These are phyloP conservation scores for Lithophane semibrunnea DNA, from an alignment of 2,888 invertebrate species.

Conservation along the genomic window DNA sequence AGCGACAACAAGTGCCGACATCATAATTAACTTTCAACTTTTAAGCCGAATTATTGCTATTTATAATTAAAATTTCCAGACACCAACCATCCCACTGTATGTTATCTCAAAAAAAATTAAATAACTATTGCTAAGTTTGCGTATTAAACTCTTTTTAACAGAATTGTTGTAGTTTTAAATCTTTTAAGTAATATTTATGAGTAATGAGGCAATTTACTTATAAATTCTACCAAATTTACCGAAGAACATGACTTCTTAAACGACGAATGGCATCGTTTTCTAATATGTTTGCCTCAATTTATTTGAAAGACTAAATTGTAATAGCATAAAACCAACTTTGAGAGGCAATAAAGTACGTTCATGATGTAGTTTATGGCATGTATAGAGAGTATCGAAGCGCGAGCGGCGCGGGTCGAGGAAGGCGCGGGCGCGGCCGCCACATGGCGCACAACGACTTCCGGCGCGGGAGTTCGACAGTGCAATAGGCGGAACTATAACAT, in stretches of 20 bases:
- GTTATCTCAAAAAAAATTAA: conserved; percentile 14
- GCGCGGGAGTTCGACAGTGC: conserved; percentile 79
- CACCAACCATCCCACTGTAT: conserved; percentile 29
- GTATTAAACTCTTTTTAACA: conserved; percentile 19
- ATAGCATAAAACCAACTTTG: conserved; percentile 69
- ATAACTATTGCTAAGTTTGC: conserved; percentile 21
- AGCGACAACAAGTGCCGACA: conserved; percentile 76
- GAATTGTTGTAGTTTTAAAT: conserved; percentile 15
- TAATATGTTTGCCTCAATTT: conserved; percentile 58
- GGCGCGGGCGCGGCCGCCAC: conserved; percentile 56
- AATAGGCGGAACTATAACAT: conserved; percentile 82
- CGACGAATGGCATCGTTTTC: conserved; percentile 35
- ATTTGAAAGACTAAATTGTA: conserved; percentile 61
- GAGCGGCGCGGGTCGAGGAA: conserved; percentile 7
- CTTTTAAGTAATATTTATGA: conserved; percentile 10
- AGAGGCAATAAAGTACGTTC: conserved; percentile 69
- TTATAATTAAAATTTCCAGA: conserved; percentile 30
- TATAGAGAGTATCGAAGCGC: conserved; percentile 46
- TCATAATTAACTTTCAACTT: conserved; percentile 58
- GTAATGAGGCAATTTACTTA: conserved; percentile 16
- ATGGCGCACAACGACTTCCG: conserved; percentile 83
- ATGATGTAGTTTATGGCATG: conserved; percentile 54
- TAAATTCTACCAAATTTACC: conserved; percentile 16
- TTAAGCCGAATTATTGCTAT: conserved; percentile 1
- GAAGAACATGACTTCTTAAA: conserved; percentile 7